Conservation (phyloP, 2,113 vertebrate species). For the Cepphus grylle region DNA sequence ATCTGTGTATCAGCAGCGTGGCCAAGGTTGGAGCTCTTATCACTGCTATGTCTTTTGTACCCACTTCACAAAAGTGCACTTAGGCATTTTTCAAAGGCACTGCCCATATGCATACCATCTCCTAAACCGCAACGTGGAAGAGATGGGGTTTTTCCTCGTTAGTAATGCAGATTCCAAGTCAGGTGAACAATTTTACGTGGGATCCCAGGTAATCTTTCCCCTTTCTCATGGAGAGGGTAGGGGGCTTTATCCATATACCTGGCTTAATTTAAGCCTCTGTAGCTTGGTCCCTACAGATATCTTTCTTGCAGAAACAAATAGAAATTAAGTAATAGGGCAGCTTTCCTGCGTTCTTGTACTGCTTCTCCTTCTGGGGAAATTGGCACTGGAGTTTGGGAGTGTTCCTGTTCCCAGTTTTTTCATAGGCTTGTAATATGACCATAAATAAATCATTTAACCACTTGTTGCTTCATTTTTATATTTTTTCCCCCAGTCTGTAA, state of each 20-base stretch:
- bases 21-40: neutral
- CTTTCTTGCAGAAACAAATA: neutral
- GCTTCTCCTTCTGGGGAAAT: neutral
- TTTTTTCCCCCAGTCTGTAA: neutral
- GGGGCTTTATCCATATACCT: neutral
- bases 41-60: neutral
- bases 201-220: neutral
- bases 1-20: neutral
- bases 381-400: neutral
- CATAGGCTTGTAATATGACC: neutral
- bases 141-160: neutral
- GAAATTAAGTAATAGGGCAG: neutral
- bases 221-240: neutral
- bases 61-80: neutral
- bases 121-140: neutral
- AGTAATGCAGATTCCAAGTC: neutral
- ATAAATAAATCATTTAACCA: constrained; percentile 3
- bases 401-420: constrained; percentile 28
- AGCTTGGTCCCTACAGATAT: neutral
- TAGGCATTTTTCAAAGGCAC: neutral
- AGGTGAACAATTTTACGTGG: neutral
- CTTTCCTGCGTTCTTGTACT: neutral
- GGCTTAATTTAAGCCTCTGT: neutral
- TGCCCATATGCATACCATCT: neutral
- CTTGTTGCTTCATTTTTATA: neutral